Base-by-base conservation (phyloP, 2,888 invertebrate species). In the Papilio gigon region DNA sequence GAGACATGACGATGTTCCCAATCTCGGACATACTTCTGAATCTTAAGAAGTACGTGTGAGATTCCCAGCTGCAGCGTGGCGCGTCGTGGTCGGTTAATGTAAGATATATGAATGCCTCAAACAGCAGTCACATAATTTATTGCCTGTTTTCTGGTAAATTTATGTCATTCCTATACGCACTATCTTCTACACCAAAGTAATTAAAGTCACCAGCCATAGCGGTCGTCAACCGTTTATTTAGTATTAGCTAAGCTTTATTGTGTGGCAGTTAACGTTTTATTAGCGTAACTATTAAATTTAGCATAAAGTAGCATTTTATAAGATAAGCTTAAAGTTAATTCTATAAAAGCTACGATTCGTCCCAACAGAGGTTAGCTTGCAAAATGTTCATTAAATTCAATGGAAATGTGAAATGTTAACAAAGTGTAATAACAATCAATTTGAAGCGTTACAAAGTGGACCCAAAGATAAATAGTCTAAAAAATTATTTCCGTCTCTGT, bases 91-190 rank as follows among this genome's bases (percentile, higher is more conserved):
- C 27, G 17, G 14, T 56, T 62, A 27, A 53, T 53, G 27, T 37
- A 22, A 58, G 30, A 65, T 44, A 59, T 44, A 65, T 65, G 50
- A 44, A 66, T 50, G 44, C 27, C 35, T 33, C n/a, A 60, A 66
- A 66, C 60, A 25, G 59, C 66, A 47, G 44, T 66, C 60, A 25
- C 25, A 37, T 60, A 66, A 66, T 66, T 66, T 66, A 66, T 50
- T 22, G 44, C 47, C 44, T 59, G 44, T 66, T 37, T 25, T 14
- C 37, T 17, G 35, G 44, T 50, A 60, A 60, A 66, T 66, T 66
- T 66, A 66, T 66, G 66, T 60, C 25, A 66, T 50, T 50, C 47
- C 44, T 47, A 59, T 33, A 22, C 66, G 6, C 42, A 44, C 58
- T 58, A 65, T 65, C 65, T 58, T 66, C 35, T 27, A 37, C 35